These are phyloP conservation scores for Allophyes oxyacanthae DNA, from an alignment of 2,888 invertebrate genomes.

Conservation along the genomic window DNA sequence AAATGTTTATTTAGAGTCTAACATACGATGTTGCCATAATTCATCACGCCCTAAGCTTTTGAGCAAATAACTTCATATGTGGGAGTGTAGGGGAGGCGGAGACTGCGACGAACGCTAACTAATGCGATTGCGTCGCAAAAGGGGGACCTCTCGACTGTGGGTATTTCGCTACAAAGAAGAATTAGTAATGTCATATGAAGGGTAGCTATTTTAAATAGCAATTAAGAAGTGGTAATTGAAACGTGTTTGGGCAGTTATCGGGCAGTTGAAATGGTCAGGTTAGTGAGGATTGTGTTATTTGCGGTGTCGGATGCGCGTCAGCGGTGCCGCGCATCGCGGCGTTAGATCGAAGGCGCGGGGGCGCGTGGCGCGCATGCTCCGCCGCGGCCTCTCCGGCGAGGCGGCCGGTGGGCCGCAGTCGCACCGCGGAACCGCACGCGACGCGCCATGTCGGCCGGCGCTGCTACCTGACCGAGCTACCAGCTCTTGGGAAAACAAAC, in stretches of 20 bases:
- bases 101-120: slow-evolving; percentile 48
- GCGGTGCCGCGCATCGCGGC: slow-evolving; percentile 74
- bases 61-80: slow-evolving; percentile 61
- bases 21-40: slow-evolving; percentile 58
- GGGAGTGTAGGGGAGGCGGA: slow-evolving; percentile 53
- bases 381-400: slow-evolving; percentile 69
- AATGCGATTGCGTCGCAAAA: slow-evolving; percentile 46
- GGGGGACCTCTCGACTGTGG: slow-evolving; percentile 14
- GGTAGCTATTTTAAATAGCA: slow-evolving; percentile 56
- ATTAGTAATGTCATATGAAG: slow-evolving; percentile 47
- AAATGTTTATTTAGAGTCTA: slow-evolving; percentile 51
- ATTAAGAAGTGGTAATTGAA: slow-evolving; percentile 67
- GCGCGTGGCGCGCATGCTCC: slow-evolving; percentile 75
- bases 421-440: slow-evolving; percentile 80
- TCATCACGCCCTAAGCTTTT: slow-evolving; percentile 56
- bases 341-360: slow-evolving; percentile 84
- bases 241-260: slow-evolving; percentile 66
- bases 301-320: slow-evolving; percentile 80
- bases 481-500: slow-evolving; percentile 76
- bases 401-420: slow-evolving; percentile 80
- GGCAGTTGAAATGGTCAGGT: slow-evolving; percentile 73
- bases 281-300: slow-evolving; percentile 82
- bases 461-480: slow-evolving; percentile 83
- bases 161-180: slow-evolving; percentile 14
- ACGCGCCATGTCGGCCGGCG: slow-evolving; percentile 83